phyloP scores from a whole-genome alignment of 2,888 invertebrate species.

The Diarsia dahlii region DNA sequence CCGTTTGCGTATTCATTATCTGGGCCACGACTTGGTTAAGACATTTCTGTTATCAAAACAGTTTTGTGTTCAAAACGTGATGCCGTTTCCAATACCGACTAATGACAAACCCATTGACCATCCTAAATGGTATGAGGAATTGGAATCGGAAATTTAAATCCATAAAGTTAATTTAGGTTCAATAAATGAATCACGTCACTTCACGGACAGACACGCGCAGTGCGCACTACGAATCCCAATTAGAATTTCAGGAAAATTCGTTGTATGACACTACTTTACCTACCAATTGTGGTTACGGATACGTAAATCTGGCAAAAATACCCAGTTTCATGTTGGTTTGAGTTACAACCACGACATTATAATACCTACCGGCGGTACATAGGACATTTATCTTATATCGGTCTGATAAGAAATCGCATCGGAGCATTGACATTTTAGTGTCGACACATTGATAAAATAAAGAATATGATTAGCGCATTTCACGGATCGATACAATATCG shows the following conservation, averaged over 20 bases:
- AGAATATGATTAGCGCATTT: constrained; percentile 62
- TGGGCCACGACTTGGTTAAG: constrained; percentile 1
- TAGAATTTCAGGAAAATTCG: constrained; percentile 50
- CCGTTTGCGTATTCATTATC: constrained; percentile 2
- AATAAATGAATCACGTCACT: constrained; percentile 35
- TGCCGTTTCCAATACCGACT: neutral
- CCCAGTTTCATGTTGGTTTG: neutral
- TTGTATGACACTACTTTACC: neutral
- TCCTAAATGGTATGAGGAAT: constrained; percentile 38
- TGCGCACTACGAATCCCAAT: constrained; percentile 18
- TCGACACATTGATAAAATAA: constrained; percentile 62
- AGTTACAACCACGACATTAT: neutral
- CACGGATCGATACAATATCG: constrained; percentile 34
- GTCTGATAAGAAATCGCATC: constrained; percentile 65
- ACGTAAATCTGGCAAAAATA: constrained; percentile 11
- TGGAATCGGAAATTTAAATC: constrained; percentile 23
- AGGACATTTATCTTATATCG: constrained; percentile 37
- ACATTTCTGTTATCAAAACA: constrained; percentile 1
- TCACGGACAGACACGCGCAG: neutral
- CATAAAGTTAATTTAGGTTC: constrained; percentile 19
- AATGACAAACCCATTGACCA: neutral
- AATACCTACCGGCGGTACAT: constrained; percentile 2
- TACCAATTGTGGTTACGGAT: constrained; percentile 16
- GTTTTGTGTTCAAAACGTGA: constrained; percentile 1
- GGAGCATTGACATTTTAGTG: constrained; percentile 68